phyloP scores from a whole-genome alignment of 1,140 invertebrate genomes.

The Drosophila funebris region DNA sequence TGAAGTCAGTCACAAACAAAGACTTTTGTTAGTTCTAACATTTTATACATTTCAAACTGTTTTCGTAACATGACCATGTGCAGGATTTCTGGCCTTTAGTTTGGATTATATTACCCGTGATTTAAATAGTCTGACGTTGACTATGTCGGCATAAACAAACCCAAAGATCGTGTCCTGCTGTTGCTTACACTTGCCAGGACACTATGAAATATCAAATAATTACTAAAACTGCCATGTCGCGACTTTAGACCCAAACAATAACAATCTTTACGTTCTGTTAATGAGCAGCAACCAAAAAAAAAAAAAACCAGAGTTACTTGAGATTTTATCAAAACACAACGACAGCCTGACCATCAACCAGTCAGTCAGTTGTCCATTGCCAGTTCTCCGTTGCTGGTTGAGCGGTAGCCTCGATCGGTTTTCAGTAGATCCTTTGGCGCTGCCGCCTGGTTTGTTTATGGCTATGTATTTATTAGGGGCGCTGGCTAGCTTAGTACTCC shows the following conservation, averaged over 20 bases:
- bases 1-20: not conserved
- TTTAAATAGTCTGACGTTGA: constrained; percentile 16
- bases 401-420: constrained; percentile 62
- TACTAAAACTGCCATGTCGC: constrained; percentile 56
- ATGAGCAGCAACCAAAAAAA: constrained; percentile 54
- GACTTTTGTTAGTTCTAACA: constrained; percentile 17
- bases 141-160: constrained; percentile 65
- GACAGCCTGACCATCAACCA: no score
- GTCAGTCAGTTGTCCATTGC: constrained; percentile 13
- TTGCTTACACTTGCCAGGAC: constrained; percentile 10
- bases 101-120: constrained; percentile 24
- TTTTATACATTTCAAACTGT: not conserved
- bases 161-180: not conserved
- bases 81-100: constrained; percentile 35
- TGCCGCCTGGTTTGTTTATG: constrained; percentile 70
- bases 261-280: constrained; percentile 50
- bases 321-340: constrained; percentile 78
- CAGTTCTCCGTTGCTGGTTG: constrained; percentile 25
- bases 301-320: constrained; percentile 65
- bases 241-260: constrained; percentile 56
- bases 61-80: constrained; percentile 58
- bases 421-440: constrained; percentile 60
- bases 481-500: constrained; percentile 49
- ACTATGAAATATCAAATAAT: constrained; percentile 18
- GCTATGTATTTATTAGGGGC: constrained; percentile 69